Evolutionary conservation across 2,113 vertebrate genomes (phyloP).

Genomic region (Ageneiosus marmoratus): DNA sequence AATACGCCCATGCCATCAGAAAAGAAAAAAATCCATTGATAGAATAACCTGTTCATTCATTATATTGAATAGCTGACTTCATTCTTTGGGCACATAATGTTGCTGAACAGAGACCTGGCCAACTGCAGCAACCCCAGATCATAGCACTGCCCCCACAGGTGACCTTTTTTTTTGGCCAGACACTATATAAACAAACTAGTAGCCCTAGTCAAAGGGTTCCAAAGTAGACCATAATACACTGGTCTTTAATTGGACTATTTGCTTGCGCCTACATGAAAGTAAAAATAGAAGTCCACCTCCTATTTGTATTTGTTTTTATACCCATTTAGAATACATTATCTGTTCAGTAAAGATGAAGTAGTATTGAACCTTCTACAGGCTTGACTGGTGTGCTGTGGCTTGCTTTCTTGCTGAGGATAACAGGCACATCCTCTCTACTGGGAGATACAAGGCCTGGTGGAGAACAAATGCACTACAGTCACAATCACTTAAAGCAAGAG

Average conservation of each 20-base stretch:
- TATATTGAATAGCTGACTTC: no score
- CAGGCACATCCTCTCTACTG: slow-evolving; percentile 64
- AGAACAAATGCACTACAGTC: slow-evolving; percentile 19
- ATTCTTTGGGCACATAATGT: no score
- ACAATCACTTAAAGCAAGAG: not conserved
- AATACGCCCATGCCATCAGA: no score
- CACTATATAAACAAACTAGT: not conserved
- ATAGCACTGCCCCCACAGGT: no score
- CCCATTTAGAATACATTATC: not conserved
- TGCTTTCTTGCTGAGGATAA: slow-evolving; percentile 64
- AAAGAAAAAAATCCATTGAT: no score
- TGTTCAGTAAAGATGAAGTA: not conserved
- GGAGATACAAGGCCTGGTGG: slow-evolving; percentile 70
- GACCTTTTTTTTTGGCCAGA: no score
- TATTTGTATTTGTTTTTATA: not conserved
- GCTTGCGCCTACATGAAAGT: not conserved
- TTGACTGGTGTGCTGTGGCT: slow-evolving; percentile 68
- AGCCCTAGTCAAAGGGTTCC: not conserved
- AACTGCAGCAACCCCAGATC: no score
- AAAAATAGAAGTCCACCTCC: not conserved
- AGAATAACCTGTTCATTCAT: no score
- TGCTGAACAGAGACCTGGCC: no score
- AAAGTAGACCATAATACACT: not conserved
- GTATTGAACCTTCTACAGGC: slow-evolving; percentile 69
- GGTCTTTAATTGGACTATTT: not conserved